A percentile compares a stretch with the other conserved stretches of the same genome.
These are phyloP conservation scores for Trachymyrmex septentrionalis DNA, from an alignment of 1,140 invertebrate genomes.

Conservation along the genomic window DNA sequence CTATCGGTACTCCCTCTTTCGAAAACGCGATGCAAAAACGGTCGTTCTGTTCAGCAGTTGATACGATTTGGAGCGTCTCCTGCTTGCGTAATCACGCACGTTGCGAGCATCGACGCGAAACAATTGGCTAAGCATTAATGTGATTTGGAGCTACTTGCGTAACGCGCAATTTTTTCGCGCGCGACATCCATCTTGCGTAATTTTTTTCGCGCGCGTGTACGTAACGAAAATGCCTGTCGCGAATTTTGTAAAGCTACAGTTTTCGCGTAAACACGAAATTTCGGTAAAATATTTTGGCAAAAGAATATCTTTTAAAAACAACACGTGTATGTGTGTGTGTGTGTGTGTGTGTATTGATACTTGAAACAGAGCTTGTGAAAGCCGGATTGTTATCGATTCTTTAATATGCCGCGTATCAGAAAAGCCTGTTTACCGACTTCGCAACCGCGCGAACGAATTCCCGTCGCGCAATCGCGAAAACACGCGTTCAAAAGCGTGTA, in stretches of 20 bases:
- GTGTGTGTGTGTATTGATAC: neutral
- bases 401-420: neutral
- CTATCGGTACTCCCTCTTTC: too few species aligned
- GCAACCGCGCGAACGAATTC: neutral
- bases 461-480: neutral
- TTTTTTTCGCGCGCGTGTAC: neutral
- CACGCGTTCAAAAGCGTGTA: neutral
- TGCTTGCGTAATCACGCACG: constrained; percentile 31
- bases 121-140: constrained; percentile 41
- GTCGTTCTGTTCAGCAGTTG: neutral
- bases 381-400: neutral
- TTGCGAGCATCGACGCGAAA: constrained; percentile 25
- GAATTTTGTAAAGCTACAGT: neutral
- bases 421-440: constrained; percentile 7
- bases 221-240: neutral
- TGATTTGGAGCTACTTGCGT: constrained; percentile 27
- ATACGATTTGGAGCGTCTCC: constrained; percentile 28
- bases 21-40: neutral
- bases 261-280: neutral
- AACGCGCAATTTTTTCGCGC: constrained; percentile 19
- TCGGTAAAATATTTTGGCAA: neutral
- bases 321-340: too few species aligned
- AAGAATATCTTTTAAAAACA: neutral
- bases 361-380: neutral
- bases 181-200: constrained; percentile 25